Base-by-base conservation (phyloP, 64 coral and sea anemone species). In the Dendrophyllia cribrosa region DNA sequence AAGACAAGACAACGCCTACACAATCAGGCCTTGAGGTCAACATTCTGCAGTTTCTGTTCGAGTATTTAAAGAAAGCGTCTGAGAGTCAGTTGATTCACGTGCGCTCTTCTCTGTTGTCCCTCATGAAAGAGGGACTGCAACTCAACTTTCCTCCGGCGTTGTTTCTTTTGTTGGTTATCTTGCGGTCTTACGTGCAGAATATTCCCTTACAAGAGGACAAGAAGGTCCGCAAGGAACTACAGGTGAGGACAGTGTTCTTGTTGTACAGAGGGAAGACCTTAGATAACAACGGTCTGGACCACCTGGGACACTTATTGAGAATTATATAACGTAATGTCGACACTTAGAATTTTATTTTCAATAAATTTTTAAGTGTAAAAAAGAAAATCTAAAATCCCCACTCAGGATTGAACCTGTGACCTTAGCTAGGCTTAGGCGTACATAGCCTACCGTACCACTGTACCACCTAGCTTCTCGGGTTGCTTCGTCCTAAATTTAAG, bases 61-160 rank as follows among this genome's bases (percentile, higher is more conserved):
- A 95, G 53, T 98, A 95, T 72, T 72, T 98, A 4, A 87, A 93
- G 53, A 85, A 89, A 49, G 89, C 96, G 0, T 85, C 96, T 1
- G 90, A 93, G 25, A 98, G 55, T 56, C 93, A 98, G 44, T 43
- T 98, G 5, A 88, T 87, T n/a, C 69, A 90, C 69, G 86, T 91
- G 10, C 93, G 91, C 19, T 74, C 86, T 9, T 85, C 96, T 20
- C 87, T 98, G 17, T 74, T 95, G 61, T 89, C 86, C 10, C 75
- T 98, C 15, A 92, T 98, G 62, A 98, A 98, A 62, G 96, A 98
- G 90, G 96, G 96, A 13, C 55, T 98, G 10, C 96, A 98, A 46
- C 75, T 98, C 11, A 98, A 98, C 58, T 91, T 92, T 8, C 96
- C 96, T 16, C 96, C 93, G 14, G 96, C 96, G 4, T 53, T 98